Percentiles rank a stretch among this genome's conserved stretches.
Evolutionary conservation across 2,113 vertebrate species (phyloP).

Genomic region (Ptilonorhynchus violaceus): DNA sequence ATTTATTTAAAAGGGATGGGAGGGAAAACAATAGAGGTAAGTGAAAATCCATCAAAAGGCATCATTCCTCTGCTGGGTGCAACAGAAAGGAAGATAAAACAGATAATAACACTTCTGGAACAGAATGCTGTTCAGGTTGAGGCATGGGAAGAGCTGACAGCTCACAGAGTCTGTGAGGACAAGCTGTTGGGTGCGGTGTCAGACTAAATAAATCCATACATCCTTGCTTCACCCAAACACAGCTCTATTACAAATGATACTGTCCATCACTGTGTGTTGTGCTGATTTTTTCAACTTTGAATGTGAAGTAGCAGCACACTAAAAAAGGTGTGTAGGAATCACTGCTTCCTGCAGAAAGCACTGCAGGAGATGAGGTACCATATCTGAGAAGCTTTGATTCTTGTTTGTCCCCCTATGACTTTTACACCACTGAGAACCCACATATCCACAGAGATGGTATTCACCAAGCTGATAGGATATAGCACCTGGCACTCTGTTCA

Average conservation of each 20-base stretch:
- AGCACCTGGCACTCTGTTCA: not conserved
- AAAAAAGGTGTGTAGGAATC: not conserved
- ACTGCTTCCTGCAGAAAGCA: not conserved
- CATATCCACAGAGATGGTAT: not conserved
- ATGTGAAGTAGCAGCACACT: not conserved
- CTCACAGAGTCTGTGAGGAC: not conserved
- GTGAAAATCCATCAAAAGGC: conserved; percentile 48
- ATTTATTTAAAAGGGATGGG: conserved; percentile 28
- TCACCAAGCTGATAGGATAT: not conserved
- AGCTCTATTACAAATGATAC: not conserved
- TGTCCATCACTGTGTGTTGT: not conserved
- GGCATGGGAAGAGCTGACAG: conserved; percentile 37
- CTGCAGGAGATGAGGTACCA: not conserved
- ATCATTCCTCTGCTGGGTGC: conserved; percentile 4
- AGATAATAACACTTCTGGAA: conserved; percentile 43
- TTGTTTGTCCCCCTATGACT: not conserved
- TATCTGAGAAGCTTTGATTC: not conserved
- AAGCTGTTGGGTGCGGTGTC: not conserved
- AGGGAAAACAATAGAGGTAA: conserved; percentile 44
- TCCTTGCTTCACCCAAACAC: not conserved
- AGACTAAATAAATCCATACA: conserved; percentile 26
- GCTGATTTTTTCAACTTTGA: not conserved
- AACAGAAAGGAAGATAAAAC: conserved; percentile 40
- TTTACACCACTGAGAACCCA: not conserved
- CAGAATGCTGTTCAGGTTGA: conserved; percentile 8